Conservation (phyloP, 2,797 vertebrate genomes). For the Sorex maritimensis region DNA sequence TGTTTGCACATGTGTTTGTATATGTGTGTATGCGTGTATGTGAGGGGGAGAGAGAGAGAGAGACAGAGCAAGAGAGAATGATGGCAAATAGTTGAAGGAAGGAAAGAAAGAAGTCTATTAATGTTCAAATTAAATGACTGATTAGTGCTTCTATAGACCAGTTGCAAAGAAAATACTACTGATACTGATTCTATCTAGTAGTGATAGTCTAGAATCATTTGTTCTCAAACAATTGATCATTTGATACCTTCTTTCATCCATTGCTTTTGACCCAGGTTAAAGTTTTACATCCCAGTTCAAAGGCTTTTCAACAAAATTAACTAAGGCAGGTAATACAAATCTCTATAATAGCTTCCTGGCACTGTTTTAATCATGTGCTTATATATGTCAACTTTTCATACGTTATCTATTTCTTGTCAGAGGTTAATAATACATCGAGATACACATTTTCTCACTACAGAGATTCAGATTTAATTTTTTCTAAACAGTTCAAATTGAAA, state of each 20-base stretch:
- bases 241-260: neutral
- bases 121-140: neutral
- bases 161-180: neutral
- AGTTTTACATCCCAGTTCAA: neutral
- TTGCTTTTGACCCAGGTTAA: neutral
- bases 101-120: too few species aligned
- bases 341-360: neutral
- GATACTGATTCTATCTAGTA: neutral
- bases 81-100: neutral
- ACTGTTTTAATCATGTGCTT: neutral
- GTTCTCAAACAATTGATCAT: neutral
- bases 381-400: neutral
- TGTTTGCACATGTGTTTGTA: too few species aligned
- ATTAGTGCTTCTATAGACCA: neutral
- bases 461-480: neutral
- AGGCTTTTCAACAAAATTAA: neutral
- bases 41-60: too few species aligned
- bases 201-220: neutral
- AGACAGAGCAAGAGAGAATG: neutral
- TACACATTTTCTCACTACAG: neutral
- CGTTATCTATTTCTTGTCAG: neutral
- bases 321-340: neutral
- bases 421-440: neutral
- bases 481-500: neutral
- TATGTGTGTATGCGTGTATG: too few species aligned